Evolutionary conservation across 1,140 invertebrate species (phyloP).

Genomic region (Pollicipes pollicipes): DNA sequence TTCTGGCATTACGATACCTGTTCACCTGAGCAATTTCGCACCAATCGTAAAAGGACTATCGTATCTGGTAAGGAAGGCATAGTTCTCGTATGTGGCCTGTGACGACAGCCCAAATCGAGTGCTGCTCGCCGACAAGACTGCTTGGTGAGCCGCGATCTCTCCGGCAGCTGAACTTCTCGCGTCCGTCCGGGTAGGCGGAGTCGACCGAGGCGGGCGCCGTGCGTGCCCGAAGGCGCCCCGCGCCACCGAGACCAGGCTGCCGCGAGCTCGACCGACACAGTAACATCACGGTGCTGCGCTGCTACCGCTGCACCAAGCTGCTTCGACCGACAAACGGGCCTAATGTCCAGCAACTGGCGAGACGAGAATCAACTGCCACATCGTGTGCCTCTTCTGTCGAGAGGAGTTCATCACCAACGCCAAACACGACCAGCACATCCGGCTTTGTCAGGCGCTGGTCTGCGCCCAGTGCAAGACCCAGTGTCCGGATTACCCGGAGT

Average conservation of each 20-base stretch:
- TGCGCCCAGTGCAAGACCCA: neutral
- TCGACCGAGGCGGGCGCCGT: neutral
- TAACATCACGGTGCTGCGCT: neutral
- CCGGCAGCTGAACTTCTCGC: neutral
- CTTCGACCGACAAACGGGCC: neutral
- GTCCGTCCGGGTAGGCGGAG: neutral
- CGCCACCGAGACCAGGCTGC: neutral
- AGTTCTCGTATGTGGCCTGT: no score
- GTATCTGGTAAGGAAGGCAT: no score
- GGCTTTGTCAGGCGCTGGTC: neutral
- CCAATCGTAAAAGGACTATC: no score
- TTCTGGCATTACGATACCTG: no score
- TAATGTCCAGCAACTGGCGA: neutral
- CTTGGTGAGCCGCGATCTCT: no score
- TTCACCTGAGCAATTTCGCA: no score
- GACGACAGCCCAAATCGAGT: no score
- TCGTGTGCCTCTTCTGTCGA: conserved; percentile 1
- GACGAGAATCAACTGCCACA: conserved; percentile 4
- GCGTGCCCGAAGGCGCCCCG: no score
- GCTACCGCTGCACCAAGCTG: conserved; percentile 4
- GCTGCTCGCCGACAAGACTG: no score
- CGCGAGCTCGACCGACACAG: neutral
- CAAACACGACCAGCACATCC: neutral
- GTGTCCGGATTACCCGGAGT: neutral
- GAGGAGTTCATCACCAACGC: conserved; percentile 5